phyloP scores from a whole-genome alignment of 2,797 vertebrate genomes.

The Naso thynnoides region DNA sequence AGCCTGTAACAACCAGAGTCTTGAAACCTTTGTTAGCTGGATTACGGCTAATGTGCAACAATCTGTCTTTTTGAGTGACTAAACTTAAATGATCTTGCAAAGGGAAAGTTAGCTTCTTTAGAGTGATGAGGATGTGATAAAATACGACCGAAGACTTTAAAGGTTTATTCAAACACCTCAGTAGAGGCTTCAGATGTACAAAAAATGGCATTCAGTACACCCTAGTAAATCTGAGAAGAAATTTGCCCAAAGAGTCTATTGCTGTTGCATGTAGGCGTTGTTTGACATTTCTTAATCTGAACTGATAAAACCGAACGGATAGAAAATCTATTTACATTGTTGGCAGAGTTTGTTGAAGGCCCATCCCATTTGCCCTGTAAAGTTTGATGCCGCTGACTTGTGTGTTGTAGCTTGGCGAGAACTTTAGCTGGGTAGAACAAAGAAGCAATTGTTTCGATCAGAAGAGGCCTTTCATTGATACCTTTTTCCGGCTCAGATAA shows the following conservation, averaged over 20 bases:
- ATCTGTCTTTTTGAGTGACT: too few relatives aligned
- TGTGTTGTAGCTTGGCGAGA: neutral
- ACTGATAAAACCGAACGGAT: neutral
- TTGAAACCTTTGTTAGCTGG: too few relatives aligned
- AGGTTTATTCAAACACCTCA: too few relatives aligned
- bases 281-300: slow-evolving; percentile 5
- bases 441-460: slow-evolving; percentile 17
- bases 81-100: too few relatives aligned
- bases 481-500: slow-evolving; percentile 7
- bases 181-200: too few relatives aligned
- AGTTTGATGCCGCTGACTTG: slow-evolving; percentile 6
- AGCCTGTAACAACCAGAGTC: too few relatives aligned
- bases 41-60: too few relatives aligned
- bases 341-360: neutral
- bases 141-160: too few relatives aligned
- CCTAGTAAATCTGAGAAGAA: neutral
- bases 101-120: too few relatives aligned
- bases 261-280: neutral
- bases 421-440: neutral
- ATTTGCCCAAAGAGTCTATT: neutral
- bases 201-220: too few relatives aligned
- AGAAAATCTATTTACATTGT: neutral
- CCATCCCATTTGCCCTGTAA: slow-evolving; percentile 1
- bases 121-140: too few relatives aligned
- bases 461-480: neutral